Conservation (phyloP, 1,140 invertebrate genomes). For the Zeugodacus cucurbitae region DNA sequence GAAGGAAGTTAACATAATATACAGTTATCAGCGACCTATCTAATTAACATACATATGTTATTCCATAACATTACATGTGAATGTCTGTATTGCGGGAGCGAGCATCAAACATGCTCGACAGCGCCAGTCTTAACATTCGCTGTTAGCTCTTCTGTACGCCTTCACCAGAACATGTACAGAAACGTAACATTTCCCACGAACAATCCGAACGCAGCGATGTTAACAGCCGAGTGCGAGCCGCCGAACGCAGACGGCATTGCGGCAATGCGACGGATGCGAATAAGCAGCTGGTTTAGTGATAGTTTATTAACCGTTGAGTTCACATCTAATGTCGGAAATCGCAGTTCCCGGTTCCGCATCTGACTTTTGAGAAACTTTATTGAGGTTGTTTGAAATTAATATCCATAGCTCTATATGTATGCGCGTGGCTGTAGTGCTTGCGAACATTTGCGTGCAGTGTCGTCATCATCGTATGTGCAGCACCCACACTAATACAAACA, state of each 20-base stretch:
- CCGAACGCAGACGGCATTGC: not conserved
- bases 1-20: not conserved
- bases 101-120: not conserved
- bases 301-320: slow-evolving; percentile 18
- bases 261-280: slow-evolving; percentile 33
- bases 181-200: not conserved
- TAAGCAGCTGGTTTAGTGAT: slow-evolving; percentile 34
- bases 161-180: too few species aligned
- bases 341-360: slow-evolving; percentile 9
- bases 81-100: too few species aligned
- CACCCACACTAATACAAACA: not conserved
- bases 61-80: too few species aligned
- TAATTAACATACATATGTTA: too few species aligned
- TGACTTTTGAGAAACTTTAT: slow-evolving; percentile 26
- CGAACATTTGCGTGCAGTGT: not conserved
- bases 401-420: not conserved
- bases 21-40: not conserved
- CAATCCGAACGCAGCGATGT: not conserved
- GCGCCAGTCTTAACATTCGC: not conserved
- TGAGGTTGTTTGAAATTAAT: slow-evolving; percentile 35
- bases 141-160: not conserved
- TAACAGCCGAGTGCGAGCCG: slow-evolving; percentile 21
- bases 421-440: not conserved
- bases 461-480: not conserved
- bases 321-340: not conserved